phyloP scores from a whole-genome alignment of 2,888 invertebrate species.

The Papilio elwesi region DNA sequence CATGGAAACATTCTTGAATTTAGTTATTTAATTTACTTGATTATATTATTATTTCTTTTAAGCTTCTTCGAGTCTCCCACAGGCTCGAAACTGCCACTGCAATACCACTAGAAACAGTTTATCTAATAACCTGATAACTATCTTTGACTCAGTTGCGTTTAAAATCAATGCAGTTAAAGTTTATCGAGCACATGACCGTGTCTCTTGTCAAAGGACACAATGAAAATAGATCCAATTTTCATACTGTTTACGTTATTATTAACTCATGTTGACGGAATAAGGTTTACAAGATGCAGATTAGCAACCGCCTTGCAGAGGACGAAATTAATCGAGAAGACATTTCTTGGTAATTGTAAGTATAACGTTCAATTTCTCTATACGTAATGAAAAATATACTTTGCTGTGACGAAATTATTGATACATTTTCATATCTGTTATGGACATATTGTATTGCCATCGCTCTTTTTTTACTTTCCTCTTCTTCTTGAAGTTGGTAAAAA shows the following conservation, averaged over 20 bases:
- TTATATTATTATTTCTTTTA: too few species aligned
- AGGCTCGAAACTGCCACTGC: too few species aligned
- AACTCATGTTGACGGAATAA: slow-evolving; percentile 47
- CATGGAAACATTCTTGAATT: too few species aligned
- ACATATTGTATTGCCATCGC: too few species aligned
- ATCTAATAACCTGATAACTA: slow-evolving; percentile 8
- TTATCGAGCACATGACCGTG: neutral
- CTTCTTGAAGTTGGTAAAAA: too few species aligned
- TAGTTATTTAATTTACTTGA: too few species aligned
- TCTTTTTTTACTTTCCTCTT: too few species aligned
- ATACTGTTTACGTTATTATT: slow-evolving; percentile 33
- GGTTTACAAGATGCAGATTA: slow-evolving; percentile 61
- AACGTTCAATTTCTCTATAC: too few species aligned
- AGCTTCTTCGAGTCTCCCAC: too few species aligned
- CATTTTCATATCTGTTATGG: too few species aligned
- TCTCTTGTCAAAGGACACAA: neutral
- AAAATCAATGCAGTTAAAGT: slow-evolving; percentile 6
- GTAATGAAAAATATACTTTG: too few species aligned
- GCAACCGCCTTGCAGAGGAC: slow-evolving; percentile 54
- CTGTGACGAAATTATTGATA: too few species aligned
- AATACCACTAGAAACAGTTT: neutral
- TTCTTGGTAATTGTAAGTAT: slow-evolving; percentile 66
- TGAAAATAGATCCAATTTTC: slow-evolving; percentile 37
- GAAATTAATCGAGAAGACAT: slow-evolving; percentile 56
- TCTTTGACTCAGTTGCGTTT: neutral